Conservation (phyloP, 2,888 invertebrate species). For the Parnassius smintheus region DNA sequence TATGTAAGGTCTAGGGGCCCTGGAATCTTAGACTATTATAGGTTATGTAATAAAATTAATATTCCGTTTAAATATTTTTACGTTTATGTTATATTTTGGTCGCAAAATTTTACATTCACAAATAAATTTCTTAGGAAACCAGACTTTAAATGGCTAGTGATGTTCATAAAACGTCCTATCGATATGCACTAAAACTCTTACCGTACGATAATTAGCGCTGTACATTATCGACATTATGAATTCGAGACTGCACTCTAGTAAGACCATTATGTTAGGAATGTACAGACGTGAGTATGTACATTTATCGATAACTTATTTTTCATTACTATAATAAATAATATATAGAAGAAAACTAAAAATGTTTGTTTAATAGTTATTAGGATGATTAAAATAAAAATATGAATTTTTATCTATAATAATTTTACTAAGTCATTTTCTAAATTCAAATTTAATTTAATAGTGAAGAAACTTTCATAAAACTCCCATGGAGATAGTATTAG, state of each 20-base stretch:
- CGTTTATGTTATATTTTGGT: constrained; percentile 7
- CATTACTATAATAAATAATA: too few species aligned
- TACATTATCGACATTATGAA: constrained; percentile 70
- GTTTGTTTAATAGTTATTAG: too few species aligned
- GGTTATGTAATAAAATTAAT: background rate
- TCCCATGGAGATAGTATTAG: too few species aligned
- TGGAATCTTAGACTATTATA: background rate
- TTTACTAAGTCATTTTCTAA: too few species aligned
- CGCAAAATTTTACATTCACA: constrained; percentile 18
- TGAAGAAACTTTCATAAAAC: too few species aligned
- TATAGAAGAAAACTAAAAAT: too few species aligned
- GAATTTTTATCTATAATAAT: too few species aligned
- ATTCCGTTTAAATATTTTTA: constrained; percentile 7
- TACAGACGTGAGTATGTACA: background rate
- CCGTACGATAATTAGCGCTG: constrained; percentile 60
- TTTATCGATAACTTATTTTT: constrained; percentile 26
- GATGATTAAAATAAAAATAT: too few species aligned
- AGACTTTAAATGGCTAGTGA: constrained; percentile 31
- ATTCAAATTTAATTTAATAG: too few species aligned
- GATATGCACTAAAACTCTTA: constrained; percentile 31
- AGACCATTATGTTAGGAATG: constrained; percentile 58
- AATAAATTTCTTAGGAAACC: constrained; percentile 17
- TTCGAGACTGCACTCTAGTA: constrained; percentile 71
- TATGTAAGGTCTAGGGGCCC: too few species aligned
- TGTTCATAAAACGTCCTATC: constrained; percentile 32